Conservation (phyloP, 1,140 invertebrate genomes). For the Diorhabda elongata region DNA sequence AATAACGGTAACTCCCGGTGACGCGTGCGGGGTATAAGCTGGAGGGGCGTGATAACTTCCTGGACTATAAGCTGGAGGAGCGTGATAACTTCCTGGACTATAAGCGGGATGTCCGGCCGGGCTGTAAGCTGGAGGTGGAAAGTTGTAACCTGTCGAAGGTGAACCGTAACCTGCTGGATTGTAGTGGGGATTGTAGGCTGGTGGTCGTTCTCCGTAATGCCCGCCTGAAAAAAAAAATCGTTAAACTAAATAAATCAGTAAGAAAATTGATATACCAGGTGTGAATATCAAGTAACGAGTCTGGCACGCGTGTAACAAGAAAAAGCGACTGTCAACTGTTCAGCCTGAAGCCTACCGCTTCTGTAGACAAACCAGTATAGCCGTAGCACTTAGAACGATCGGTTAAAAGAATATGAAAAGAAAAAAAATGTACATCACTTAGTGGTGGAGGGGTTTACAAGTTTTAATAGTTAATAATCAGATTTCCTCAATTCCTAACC, state of each 20-base stretch:
- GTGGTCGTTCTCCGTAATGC: slow-evolving; percentile 16
- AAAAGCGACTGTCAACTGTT: no score
- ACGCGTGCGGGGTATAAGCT: slow-evolving; percentile 13
- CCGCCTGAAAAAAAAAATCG: slow-evolving; percentile 1
- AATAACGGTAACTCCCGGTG: slow-evolving; percentile 20
- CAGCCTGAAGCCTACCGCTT: no score
- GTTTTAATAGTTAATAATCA: no score
- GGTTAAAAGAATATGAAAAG: no score
- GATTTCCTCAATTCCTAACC: no score
- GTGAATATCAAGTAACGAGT: no score
- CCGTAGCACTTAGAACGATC: no score
- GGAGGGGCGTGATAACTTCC: slow-evolving; percentile 10
- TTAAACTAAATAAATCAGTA: not conserved
- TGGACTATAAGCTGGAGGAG: slow-evolving; percentile 7
- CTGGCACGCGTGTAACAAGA: no score
- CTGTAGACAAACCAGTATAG: no score
- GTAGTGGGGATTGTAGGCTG: slow-evolving; percentile 24
- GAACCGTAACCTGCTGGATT: slow-evolving; percentile 31
- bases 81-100: slow-evolving; percentile 4
- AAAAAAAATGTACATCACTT: no score
- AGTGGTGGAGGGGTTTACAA: no score
- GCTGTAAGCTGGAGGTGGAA: slow-evolving; percentile 24
- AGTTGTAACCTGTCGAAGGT: slow-evolving; percentile 17
- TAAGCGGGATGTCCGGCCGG: slow-evolving; percentile 7
- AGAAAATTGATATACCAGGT: not conserved